Base-by-base conservation (phyloP, 1,140 invertebrate species). In the Trinorchestia longiramus region DNA sequence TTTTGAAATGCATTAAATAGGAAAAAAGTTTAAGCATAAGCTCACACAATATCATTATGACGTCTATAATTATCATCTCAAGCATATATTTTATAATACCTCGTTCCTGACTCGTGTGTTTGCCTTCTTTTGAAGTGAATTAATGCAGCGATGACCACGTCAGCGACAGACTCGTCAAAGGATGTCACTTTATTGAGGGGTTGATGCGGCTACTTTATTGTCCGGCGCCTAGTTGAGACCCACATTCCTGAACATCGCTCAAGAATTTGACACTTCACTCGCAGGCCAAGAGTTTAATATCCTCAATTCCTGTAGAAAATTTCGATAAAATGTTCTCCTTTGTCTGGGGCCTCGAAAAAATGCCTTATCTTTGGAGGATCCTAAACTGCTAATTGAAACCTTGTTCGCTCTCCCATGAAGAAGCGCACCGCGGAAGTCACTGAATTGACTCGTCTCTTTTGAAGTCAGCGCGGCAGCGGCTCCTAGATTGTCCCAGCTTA, bases 401-500 rank as follows among this genome's bases (percentile, higher is more conserved):
- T 94, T 94, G 92, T 40, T 94, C 92, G 92, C 23, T 94, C 92
- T 94, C 92, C 92, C 92, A 94, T 94, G 92, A 94, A 94, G 23
- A 42, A 0, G 19, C 0, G 92, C 92, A 36, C 44, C 44, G 44
- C 92, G 92, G 92, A 94, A 94, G 92, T 94, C 92, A 45, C 19
- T 94, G 19, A 45, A 40, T 94, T 43, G 92, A 47, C 92, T 45
- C 62, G 62, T 77, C 62, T 0, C 92, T 45, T 94, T 44, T 94
- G 92, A 94, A 40, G 92, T 40, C 62, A 36, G 62, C 62, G 62
- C 62, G 62, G 47, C 47, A 53, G 28, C 11, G 62, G 62, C 62
- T 15, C 62, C 62, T 77, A 23, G 62, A 77, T 77, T 77, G 47
- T 53, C 47, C 28, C 1, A 23, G 62, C 47, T 53, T 6, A 36